phyloP scores from a whole-genome alignment of 2,888 invertebrate species.

The Eupithecia vulgata region DNA sequence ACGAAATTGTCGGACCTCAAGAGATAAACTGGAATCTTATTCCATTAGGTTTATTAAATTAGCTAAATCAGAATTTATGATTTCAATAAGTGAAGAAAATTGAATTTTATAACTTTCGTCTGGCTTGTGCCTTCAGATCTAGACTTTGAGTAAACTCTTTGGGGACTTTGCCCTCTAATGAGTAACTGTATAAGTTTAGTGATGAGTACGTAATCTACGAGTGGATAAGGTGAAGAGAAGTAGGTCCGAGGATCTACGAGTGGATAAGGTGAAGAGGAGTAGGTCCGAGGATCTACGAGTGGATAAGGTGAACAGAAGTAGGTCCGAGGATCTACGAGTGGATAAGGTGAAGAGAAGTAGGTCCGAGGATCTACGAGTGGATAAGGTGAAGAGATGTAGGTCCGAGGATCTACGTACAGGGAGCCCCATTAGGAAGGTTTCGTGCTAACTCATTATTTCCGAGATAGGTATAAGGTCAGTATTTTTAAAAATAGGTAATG shows the following conservation, averaged over 20 bases:
- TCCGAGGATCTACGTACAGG: too few relatives aligned
- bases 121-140: not conserved
- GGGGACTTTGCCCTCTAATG: not conserved
- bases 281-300: not conserved
- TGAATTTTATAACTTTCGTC: conserved; percentile 26
- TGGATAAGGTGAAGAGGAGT: not conserved
- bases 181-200: too few relatives aligned
- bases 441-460: too few relatives aligned
- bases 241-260: too few relatives aligned
- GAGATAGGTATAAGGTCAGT: too few relatives aligned
- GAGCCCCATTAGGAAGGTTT: too few relatives aligned
- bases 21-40: conserved; percentile 28
- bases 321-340: not conserved
- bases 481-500: too few relatives aligned
- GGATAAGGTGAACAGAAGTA: not conserved
- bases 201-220: not conserved
- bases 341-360: not conserved
- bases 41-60: conserved; percentile 41
- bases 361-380: not conserved
- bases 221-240: not conserved
- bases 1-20: conserved; percentile 9
- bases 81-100: conserved; percentile 36
- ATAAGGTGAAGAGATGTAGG: not conserved
- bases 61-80: conserved; percentile 38
- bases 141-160: not conserved